Percentiles rank a stretch among this genome's conserved stretches.
phyloP scores from a whole-genome alignment of 2,888 invertebrate species.

The Epirrita christyi region DNA sequence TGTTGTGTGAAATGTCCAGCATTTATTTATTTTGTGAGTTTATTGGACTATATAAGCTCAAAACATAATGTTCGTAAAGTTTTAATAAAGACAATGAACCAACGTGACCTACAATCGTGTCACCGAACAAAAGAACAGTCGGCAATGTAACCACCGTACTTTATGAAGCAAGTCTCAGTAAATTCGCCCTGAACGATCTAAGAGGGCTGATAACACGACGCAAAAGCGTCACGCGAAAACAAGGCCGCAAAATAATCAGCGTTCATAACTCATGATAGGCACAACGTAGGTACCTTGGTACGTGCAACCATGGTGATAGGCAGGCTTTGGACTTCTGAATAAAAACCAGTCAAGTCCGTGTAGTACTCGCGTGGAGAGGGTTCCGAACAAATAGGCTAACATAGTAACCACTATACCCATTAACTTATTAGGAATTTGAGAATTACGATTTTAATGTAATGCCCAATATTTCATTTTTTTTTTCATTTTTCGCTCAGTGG shows the following conservation, averaged over 20 bases:
- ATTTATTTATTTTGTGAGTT: no score
- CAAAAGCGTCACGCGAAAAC: conserved; percentile 60
- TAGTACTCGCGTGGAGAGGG: no score
- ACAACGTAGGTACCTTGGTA: conserved; percentile 31
- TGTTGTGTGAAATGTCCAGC: no score
- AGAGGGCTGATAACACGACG: conserved; percentile 55
- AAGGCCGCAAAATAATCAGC: conserved; percentile 56
- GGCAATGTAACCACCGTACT: conserved; percentile 43
- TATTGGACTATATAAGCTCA: not conserved
- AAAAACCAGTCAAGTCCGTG: no score
- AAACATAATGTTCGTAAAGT: conserved; percentile 13
- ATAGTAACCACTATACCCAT: no score
- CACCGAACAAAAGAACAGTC: conserved; percentile 40
- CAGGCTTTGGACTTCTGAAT: no score
- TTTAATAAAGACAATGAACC: conserved; percentile 18
- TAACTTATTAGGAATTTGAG: no score
- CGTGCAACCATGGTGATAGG: conserved; percentile 14
- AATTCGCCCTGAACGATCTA: conserved; percentile 56
- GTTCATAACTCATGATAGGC: conserved; percentile 58
- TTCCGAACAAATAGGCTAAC: no score
- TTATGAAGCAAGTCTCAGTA: conserved; percentile 51
- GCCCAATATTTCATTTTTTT: no score
- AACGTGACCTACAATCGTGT: conserved; percentile 38
- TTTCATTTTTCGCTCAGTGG: no score
- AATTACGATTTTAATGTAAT: no score